Percentiles rank a stretch among this genome's conserved stretches.
These are phyloP conservation scores for Sphecodes monilicornis DNA, from an alignment of 2,888 invertebrate species.

Conservation along the genomic window DNA sequence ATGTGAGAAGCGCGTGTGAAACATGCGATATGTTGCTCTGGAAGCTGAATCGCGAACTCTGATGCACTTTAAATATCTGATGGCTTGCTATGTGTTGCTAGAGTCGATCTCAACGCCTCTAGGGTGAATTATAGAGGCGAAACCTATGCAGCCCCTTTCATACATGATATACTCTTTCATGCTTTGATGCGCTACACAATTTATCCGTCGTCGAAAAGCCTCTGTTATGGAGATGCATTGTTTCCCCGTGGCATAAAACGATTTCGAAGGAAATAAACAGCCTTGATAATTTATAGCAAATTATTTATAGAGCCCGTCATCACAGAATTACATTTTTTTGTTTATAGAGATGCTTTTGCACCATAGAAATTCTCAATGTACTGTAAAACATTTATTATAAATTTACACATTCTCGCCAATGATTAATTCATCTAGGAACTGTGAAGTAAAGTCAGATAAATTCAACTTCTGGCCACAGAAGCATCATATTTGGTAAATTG, in stretches of 20 bases:
- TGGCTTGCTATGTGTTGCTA: not conserved
- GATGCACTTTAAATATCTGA: slow-evolving; percentile 6
- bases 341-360: no score
- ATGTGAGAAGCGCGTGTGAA: not conserved
- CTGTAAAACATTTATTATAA: no score
- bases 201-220: not conserved
- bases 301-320: no score
- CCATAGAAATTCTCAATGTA: no score
- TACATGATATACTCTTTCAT: not conserved
- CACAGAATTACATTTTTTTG: no score
- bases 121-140: not conserved
- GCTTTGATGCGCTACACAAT: not conserved
- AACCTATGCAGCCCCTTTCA: not conserved
- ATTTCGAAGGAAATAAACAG: not conserved
- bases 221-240: not conserved
- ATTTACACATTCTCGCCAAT: not conserved
- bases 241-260: not conserved
- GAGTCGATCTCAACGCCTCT: not conserved
- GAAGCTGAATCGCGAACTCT: not conserved
- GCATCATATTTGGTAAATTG: not conserved
- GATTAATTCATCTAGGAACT: not conserved
- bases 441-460: not conserved
- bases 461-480: not conserved
- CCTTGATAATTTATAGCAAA: no score
- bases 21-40: not conserved